Conservation (phyloP, 2,113 vertebrate species). For the Onychostoma macrolepis region DNA sequence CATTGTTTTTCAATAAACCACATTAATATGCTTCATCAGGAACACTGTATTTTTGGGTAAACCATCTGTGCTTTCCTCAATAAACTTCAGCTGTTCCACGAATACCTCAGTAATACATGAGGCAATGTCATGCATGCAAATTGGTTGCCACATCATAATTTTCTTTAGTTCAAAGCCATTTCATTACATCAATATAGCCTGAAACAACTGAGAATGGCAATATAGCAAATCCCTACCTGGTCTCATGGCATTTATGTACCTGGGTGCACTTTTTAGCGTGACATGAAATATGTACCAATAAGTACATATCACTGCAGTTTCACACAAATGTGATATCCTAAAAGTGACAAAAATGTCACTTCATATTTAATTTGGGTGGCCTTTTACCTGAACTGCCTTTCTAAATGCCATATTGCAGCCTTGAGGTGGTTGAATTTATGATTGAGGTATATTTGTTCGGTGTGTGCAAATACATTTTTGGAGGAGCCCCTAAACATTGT, state of each 20-base stretch:
- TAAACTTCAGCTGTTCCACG: background rate
- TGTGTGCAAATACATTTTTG: background rate
- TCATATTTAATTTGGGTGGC: background rate
- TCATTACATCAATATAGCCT: background rate
- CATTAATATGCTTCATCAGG: background rate
- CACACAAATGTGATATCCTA: background rate
- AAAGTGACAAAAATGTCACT: conserved; percentile 6
- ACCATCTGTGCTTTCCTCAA: background rate
- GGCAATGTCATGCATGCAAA: background rate
- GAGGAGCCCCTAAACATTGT: background rate
- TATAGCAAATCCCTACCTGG: background rate
- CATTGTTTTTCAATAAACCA: conserved; percentile 3
- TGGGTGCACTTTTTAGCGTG: too few species aligned
- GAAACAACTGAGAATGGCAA: background rate
- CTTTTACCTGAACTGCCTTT: background rate
- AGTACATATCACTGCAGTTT: too few species aligned
- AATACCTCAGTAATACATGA: background rate
- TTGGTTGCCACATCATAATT: background rate
- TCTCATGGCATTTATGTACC: too few species aligned
- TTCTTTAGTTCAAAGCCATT: background rate
- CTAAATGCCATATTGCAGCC: background rate
- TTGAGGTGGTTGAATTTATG: background rate
- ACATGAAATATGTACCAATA: too few species aligned
- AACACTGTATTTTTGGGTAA: background rate
- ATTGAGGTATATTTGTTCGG: background rate